These are phyloP conservation scores for Sinocyclocheilus anophthalmus DNA, from an alignment of 2,113 vertebrate genomes.

Conservation along the genomic window DNA sequence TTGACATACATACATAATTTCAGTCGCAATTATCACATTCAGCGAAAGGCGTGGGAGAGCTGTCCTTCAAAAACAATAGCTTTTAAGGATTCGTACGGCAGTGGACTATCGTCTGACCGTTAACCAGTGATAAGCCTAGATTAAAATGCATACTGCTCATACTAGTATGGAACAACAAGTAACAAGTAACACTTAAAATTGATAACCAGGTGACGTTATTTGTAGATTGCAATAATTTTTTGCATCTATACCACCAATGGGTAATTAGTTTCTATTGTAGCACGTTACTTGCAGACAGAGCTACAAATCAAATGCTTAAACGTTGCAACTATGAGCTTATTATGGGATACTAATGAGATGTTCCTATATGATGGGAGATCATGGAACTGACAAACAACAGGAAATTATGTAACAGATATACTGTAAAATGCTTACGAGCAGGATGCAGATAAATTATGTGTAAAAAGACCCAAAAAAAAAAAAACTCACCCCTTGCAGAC, in stretches of 20 bases:
- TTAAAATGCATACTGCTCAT: background rate
- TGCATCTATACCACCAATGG: background rate
- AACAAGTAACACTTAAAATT: background rate
- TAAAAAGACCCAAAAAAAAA: background rate
- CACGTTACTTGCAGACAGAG: background rate
- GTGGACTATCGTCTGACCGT: background rate
- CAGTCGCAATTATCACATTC: conserved; percentile 25
- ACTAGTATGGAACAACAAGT: conserved; percentile 8
- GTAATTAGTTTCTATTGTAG: background rate
- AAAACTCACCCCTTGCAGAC: background rate
- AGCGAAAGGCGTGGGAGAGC: conserved; percentile 2
- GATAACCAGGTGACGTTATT: background rate
- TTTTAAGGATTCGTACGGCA: background rate
- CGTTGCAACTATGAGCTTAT: background rate
- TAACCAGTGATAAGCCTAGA: conserved; percentile 5
- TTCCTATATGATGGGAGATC: background rate
- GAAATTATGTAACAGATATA: background rate
- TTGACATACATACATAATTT: conserved; percentile 5
- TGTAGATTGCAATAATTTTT: background rate
- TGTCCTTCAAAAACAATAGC: conserved; percentile 20
- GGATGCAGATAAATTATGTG: too few species aligned
- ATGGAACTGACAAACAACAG: too few species aligned
- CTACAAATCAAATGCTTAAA: background rate
- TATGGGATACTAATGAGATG: background rate
- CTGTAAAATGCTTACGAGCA: too few species aligned